These are phyloP conservation scores for Dione vanillae DNA, from an alignment of 2,888 invertebrate genomes.

Conservation along the genomic window DNA sequence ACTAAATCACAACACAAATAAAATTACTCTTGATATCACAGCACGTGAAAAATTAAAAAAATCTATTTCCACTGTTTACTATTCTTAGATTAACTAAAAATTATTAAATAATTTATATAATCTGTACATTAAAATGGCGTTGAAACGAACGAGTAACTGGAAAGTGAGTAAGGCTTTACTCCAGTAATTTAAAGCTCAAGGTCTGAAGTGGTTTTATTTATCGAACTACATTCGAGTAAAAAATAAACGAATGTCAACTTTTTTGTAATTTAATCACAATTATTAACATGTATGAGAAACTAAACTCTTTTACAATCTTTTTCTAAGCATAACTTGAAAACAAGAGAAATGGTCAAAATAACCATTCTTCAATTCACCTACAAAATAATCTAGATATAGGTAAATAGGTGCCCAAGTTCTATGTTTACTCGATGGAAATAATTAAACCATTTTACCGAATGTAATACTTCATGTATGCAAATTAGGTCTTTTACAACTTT, in stretches of 20 bases:
- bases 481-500: too few relatives aligned
- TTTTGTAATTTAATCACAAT: not conserved
- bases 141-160: slow-evolving; percentile 7
- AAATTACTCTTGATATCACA: not conserved
- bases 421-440: too few relatives aligned
- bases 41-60: not conserved
- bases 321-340: too few relatives aligned
- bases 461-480: too few relatives aligned
- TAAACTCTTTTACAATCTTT: too few relatives aligned
- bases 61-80: not conserved
- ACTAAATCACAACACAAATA: not conserved
- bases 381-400: too few relatives aligned
- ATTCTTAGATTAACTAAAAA: not conserved
- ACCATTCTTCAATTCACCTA: too few relatives aligned
- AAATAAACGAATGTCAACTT: not conserved
- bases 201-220: slow-evolving; percentile 33
- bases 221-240: not conserved
- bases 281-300: not conserved
- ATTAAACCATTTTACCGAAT: too few relatives aligned
- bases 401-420: too few relatives aligned
- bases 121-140: slow-evolving; percentile 13
- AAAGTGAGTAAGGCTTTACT: slow-evolving; percentile 40
- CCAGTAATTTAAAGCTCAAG: slow-evolving; percentile 39
- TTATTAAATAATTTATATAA: not conserved
- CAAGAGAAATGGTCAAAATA: too few relatives aligned